phyloP scores from a whole-genome alignment of 2,888 invertebrate genomes.

The Lacanobia wlatinum region DNA sequence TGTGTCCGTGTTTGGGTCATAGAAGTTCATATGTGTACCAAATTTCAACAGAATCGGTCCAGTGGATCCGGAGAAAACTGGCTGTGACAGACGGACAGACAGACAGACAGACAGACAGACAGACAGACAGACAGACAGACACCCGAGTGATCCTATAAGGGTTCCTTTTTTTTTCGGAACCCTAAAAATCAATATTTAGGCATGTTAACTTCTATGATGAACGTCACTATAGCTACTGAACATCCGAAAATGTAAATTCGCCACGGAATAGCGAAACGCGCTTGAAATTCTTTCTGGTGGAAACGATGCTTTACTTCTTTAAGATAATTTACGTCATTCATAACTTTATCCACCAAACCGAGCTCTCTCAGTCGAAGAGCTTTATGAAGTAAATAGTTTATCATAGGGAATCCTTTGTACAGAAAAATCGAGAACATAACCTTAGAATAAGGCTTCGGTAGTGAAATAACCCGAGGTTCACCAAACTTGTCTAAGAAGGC shows the following conservation, averaged over 20 bases:
- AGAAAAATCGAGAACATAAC: slow-evolving; percentile 76
- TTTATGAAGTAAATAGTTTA: slow-evolving; percentile 62
- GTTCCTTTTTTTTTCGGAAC: too few species aligned
- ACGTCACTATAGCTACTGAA: slow-evolving; percentile 59
- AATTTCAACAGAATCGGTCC: too few species aligned
- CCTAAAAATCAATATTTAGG: slow-evolving; percentile 20
- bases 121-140: too few species aligned
- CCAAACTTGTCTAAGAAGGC: slow-evolving; percentile 71
- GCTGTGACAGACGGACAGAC: too few species aligned
- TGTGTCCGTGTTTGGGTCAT: too few species aligned
- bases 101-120: too few species aligned
- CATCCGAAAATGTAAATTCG: slow-evolving; percentile 68
- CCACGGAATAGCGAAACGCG: slow-evolving; percentile 73
- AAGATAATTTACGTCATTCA: slow-evolving; percentile 58
- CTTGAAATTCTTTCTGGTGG: slow-evolving; percentile 34
- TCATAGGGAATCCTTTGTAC: slow-evolving; percentile 80
- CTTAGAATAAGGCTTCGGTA: slow-evolving; percentile 70
- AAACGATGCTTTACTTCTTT: slow-evolving; percentile 55
- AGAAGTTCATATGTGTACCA: too few species aligned
- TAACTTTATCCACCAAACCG: slow-evolving; percentile 71
- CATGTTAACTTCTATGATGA: slow-evolving; percentile 65
- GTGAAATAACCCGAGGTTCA: slow-evolving; percentile 56
- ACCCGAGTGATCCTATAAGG: too few species aligned
- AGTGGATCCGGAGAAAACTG: too few species aligned
- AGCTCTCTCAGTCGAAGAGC: slow-evolving; percentile 73